Percentiles rank a stretch among this genome's conserved stretches.
Conservation (phyloP, 2,113 vertebrate species). For the Bettongia penicillata region DNA sequence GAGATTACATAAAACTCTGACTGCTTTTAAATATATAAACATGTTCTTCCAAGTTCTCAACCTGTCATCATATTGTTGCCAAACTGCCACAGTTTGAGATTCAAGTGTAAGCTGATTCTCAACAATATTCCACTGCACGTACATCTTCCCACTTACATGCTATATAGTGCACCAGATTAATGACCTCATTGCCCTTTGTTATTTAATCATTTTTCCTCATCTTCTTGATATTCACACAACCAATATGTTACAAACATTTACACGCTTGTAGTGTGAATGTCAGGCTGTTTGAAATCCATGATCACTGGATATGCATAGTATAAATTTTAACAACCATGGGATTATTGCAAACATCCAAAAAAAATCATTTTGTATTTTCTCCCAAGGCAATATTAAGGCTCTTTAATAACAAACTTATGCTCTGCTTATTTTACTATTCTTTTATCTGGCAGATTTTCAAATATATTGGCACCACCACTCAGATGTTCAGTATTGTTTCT, state of each 20-base stretch:
- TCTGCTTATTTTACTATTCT: not conserved
- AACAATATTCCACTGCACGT: not conserved
- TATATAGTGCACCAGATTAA: not conserved
- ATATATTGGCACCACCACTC: not conserved
- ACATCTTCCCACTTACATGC: not conserved
- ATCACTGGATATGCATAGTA: not conserved
- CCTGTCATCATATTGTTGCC: not conserved
- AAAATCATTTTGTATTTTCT: not conserved
- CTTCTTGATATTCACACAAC: not conserved
- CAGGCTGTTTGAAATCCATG: not conserved
- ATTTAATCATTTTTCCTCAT: not conserved
- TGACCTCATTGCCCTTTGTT: not conserved
- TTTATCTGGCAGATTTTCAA: not conserved
- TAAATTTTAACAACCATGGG: not conserved
- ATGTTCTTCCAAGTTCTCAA: not conserved
- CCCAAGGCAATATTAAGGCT: not conserved
- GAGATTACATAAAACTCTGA: not conserved
- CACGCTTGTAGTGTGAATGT: not conserved
- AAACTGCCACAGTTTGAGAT: not conserved
- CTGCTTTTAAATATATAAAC: not conserved
- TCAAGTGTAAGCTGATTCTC: not conserved
- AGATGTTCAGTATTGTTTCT: not conserved
- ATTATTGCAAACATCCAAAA: not conserved
- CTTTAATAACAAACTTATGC: not conserved
- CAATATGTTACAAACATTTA: not conserved